Conservation (phyloP, 2,113 vertebrate species). For the Callipepla squamata region DNA sequence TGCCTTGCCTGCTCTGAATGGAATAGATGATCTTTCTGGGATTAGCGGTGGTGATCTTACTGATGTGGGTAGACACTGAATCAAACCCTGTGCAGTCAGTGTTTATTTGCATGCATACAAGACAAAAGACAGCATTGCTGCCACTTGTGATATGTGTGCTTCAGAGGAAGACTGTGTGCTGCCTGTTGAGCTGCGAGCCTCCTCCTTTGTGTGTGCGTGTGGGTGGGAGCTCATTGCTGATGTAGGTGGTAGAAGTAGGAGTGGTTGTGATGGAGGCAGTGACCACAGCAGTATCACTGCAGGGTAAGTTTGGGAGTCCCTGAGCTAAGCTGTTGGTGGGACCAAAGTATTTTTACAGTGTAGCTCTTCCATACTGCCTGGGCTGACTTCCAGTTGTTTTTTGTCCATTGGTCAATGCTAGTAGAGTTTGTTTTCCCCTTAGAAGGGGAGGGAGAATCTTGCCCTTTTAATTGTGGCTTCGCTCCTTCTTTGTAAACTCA, state of each 20-base stretch:
- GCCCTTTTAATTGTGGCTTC: constrained; percentile 12
- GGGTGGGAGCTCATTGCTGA: not conserved
- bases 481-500: constrained; percentile 13
- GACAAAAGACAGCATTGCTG: not conserved
- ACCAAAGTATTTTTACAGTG: not conserved
- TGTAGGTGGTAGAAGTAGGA: not conserved
- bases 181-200: not conserved
- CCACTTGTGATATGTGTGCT: not conserved
- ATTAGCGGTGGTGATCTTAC: not conserved
- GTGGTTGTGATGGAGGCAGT: not conserved
- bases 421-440: not conserved
- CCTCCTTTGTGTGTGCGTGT: not conserved
- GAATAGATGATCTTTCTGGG: not conserved
- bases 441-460: not conserved
- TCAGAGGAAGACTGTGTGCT: not conserved
- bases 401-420: not conserved
- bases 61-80: not conserved
- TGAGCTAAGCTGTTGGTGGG: not conserved
- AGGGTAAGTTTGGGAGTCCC: not conserved
- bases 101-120: not conserved
- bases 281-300: not conserved
- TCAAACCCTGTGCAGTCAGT: not conserved
- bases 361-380: not conserved
- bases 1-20: not conserved
- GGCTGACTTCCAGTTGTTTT: not conserved